A percentile compares a stretch with the other conserved stretches of the same genome.
These are phyloP conservation scores for Crotalus horridus DNA, from an alignment of 2,113 vertebrate species.

Conservation along the genomic window DNA sequence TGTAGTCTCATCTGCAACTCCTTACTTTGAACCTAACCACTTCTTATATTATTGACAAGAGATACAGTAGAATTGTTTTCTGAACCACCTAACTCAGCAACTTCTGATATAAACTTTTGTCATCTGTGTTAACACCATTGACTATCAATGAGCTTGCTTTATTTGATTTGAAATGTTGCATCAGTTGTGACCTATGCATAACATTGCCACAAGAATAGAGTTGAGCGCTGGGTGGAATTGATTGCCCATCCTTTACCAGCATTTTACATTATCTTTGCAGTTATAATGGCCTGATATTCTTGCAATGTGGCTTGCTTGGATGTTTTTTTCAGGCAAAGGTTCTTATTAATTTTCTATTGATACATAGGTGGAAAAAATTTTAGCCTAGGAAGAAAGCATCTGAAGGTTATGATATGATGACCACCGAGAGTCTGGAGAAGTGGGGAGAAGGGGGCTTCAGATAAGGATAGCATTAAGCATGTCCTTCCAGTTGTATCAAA, in stretches of 20 bases:
- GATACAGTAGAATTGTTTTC: neutral
- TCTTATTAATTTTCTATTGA: neutral
- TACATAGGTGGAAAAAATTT: neutral
- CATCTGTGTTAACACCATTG: neutral
- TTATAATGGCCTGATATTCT: neutral
- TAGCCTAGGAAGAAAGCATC: neutral
- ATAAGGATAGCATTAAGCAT: neutral
- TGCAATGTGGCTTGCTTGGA: neutral
- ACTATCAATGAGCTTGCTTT: slow-evolving; percentile 17
- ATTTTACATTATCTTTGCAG: slow-evolving; percentile 1
- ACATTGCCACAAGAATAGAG: neutral
- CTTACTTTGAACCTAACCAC: no score
- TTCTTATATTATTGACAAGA: neutral
- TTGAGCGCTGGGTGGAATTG: slow-evolving; percentile 11
- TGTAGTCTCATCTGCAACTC: neutral
- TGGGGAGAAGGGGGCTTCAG: neutral
- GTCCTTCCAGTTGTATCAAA: neutral
- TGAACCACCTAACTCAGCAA: neutral
- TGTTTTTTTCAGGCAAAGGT: neutral
- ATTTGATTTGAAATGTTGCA: slow-evolving; percentile 13
- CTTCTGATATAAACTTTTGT: slow-evolving; percentile 13
- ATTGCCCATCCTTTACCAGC: neutral
- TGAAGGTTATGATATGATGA: neutral
- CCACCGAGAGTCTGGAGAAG: neutral
- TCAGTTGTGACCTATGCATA: slow-evolving; percentile 7